Evolutionary conservation across 2,113 vertebrate genomes (phyloP).

Genomic region (Murina feae): DNA sequence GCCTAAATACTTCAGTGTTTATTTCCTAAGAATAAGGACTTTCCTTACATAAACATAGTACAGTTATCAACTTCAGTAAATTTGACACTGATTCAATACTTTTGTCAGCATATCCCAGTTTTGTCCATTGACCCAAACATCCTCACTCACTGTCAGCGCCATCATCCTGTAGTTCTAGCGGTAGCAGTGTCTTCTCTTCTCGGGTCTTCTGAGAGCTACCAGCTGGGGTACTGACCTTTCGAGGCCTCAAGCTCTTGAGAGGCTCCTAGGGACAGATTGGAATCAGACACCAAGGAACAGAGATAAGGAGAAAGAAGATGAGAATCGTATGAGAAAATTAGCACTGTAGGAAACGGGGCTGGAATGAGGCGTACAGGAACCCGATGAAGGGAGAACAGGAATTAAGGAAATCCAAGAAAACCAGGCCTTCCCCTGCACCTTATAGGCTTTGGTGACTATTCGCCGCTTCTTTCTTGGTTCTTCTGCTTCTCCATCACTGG

Average conservation of each 20-base stretch:
- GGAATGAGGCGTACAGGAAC: neutral
- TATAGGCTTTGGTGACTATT: constrained; percentile 93
- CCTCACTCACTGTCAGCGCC: constrained; percentile 86
- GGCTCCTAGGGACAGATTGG: constrained; percentile 84
- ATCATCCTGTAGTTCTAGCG: constrained; percentile 88
- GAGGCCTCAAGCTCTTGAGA: constrained; percentile 89
- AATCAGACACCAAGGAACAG: neutral
- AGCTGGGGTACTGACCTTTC: constrained; percentile 81
- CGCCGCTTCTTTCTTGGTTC: constrained; percentile 90
- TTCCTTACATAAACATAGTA: neutral
- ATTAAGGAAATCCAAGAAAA: neutral
- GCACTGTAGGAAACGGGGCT: neutral
- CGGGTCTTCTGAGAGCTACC: constrained; percentile 83
- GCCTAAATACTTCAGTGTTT: neutral
- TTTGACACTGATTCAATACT: neutral
- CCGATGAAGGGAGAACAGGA: neutral
- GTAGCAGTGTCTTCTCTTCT: constrained; percentile 83
- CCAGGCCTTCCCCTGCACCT: constrained; percentile 77
- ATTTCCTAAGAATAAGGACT: neutral
- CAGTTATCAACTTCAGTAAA: neutral
- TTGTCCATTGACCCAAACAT: neutral
- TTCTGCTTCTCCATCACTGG: constrained; percentile 93
- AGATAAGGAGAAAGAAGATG: neutral
- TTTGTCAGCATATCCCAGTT: neutral
- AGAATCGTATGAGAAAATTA: neutral